Percentiles rank a stretch among this genome's conserved stretches.
Evolutionary conservation across 2,797 vertebrate species (phyloP).

Genomic region (Micromesistius poutassou): DNA sequence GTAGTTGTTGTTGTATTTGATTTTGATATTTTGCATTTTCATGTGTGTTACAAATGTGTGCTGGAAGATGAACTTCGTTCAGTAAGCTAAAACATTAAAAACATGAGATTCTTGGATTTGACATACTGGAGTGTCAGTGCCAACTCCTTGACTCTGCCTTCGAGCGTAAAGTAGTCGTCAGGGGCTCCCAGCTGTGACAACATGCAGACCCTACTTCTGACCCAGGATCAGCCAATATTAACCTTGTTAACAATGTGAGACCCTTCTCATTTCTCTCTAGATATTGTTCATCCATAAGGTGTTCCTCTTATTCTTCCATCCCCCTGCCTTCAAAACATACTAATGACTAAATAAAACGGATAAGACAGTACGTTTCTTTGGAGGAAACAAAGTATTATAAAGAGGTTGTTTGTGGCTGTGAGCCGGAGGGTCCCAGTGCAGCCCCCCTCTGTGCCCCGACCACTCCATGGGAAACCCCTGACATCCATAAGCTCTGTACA

Average conservation of each 20-base stretch:
- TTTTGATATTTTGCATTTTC: neutral
- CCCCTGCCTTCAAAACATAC: neutral
- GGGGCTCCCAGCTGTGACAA: neutral
- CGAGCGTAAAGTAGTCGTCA: neutral
- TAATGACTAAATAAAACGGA: neutral
- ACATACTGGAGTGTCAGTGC: neutral
- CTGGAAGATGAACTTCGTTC: constrained; percentile 25
- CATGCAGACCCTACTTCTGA: neutral
- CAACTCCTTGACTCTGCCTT: neutral
- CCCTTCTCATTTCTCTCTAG: neutral
- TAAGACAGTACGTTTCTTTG: neutral
- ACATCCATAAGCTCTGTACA: neutral
- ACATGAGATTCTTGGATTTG: neutral
- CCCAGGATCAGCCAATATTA: neutral
- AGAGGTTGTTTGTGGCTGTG: neutral
- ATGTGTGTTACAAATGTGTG: constrained; percentile 3
- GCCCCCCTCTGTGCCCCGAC: too few species aligned
- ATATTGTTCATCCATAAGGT: neutral
- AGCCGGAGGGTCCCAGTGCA: too few species aligned
- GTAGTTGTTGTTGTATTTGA: constrained; percentile 3
- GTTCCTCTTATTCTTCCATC: neutral
- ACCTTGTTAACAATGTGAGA: too few species aligned
- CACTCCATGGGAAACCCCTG: too few species aligned
- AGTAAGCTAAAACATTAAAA: neutral
- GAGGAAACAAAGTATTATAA: neutral